Percentiles rank a stretch among this genome's conserved stretches.
These are phyloP conservation scores for Eolophus roseicapilla DNA, from an alignment of 2,113 vertebrate species.

Conservation along the genomic window DNA sequence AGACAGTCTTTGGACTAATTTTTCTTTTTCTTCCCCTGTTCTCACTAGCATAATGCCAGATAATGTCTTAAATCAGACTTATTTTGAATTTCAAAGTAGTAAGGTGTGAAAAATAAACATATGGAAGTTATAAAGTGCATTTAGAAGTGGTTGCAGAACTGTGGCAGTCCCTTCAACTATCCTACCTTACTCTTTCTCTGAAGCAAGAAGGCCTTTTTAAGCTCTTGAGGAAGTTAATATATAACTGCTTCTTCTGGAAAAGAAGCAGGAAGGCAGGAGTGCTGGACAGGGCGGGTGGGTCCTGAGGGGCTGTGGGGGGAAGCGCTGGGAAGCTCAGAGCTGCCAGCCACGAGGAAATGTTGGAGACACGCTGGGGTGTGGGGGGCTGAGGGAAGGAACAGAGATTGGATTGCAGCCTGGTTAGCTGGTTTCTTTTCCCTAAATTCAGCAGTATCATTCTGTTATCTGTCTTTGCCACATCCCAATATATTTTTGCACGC, in stretches of 20 bases:
- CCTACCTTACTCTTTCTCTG: neutral
- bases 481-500: neutral
- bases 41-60: neutral
- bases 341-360: neutral
- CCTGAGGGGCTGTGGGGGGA: neutral
- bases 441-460: too few species aligned
- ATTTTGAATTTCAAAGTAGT: constrained; percentile 23
- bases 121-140: neutral
- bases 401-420: neutral
- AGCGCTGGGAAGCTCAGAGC: neutral
- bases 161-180: neutral
- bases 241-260: neutral
- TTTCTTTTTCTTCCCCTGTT: neutral
- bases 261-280: neutral
- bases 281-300: neutral
- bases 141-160: neutral
- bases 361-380: accelerated
- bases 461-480: neutral
- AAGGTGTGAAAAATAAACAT: neutral
- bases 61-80: constrained; percentile 47
- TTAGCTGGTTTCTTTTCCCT: neutral
- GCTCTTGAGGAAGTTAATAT: neutral
- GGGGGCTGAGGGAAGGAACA: neutral
- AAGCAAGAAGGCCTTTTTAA: neutral
- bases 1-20: neutral